Evolutionary conservation across 2,113 vertebrate genomes (phyloP).

Genomic region (Arenaria interpres): DNA sequence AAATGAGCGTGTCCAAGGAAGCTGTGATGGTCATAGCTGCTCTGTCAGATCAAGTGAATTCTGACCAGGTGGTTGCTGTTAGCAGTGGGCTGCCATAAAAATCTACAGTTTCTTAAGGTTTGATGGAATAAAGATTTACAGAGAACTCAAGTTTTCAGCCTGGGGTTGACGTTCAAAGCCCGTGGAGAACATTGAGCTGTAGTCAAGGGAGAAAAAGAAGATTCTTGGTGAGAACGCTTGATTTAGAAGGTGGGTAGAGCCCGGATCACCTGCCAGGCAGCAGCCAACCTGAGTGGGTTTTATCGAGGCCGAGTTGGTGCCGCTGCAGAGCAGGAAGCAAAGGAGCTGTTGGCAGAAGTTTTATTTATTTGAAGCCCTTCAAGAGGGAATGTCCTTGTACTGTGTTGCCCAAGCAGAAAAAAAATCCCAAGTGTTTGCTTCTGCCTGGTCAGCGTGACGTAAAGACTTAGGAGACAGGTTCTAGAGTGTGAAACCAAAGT

Average conservation of each 20-base stretch:
- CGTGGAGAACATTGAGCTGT: not conserved
- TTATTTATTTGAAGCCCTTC: not conserved
- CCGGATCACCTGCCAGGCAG: not conserved
- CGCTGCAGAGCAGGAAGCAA: too few relatives aligned
- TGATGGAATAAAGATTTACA: not conserved
- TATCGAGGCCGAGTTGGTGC: too few relatives aligned
- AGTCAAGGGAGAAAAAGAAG: not conserved
- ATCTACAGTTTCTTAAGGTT: not conserved
- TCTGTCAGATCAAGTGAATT: not conserved
- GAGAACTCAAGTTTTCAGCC: not conserved
- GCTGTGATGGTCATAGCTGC: accelerated
- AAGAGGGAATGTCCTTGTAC: not conserved
- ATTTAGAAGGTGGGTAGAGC: too few relatives aligned
- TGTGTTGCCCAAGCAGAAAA: not conserved
- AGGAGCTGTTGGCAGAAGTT: accelerated
- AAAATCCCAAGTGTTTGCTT: not conserved
- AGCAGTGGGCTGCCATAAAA: not conserved
- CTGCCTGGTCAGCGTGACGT: not conserved
- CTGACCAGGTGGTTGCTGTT: not conserved
- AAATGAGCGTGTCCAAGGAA: accelerated
- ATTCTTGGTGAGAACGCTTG: not conserved
- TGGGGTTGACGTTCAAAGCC: not conserved
- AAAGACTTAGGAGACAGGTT: not conserved
- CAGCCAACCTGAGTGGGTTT: not conserved
- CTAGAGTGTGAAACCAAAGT: not conserved